phyloP scores from a whole-genome alignment of 2,113 vertebrate genomes.

The Gallinago jamesoni region DNA sequence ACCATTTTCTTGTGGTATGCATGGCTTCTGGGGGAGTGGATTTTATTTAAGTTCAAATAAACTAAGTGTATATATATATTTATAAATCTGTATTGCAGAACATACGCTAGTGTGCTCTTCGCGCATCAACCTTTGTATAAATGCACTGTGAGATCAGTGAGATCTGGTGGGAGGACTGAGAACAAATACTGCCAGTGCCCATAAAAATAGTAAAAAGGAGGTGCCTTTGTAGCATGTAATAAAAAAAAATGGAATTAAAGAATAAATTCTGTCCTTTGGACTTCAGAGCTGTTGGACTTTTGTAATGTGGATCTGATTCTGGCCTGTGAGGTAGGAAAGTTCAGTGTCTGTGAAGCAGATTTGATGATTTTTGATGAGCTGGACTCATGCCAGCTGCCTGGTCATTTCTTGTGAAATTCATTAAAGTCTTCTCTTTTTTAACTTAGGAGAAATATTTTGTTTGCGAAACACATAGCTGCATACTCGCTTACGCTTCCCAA shows the following conservation, averaged over 20 bases:
- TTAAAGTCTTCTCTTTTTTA: background rate
- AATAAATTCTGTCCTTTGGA: background rate
- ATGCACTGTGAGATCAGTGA: background rate
- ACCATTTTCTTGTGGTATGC: background rate
- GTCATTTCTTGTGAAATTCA: background rate
- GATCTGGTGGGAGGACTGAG: background rate
- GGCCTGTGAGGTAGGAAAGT: background rate
- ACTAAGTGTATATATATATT: background rate
- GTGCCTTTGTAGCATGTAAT: background rate
- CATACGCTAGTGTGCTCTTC: background rate
- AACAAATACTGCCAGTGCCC: background rate
- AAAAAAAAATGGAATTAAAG: background rate
- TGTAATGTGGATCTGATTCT: background rate
- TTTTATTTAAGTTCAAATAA: background rate
- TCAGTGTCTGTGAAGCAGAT: background rate
- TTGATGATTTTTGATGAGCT: background rate
- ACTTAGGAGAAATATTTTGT: constrained; percentile 12
- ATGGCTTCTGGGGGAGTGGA: background rate
- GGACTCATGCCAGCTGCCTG: background rate
- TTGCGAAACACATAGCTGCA: constrained; percentile 10
- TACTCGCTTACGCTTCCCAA: constrained; percentile 34
- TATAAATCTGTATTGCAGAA: background rate
- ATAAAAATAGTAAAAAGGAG: background rate
- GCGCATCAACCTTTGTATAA: background rate
- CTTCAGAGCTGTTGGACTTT: background rate